These are phyloP conservation scores for human (Homo sapiens) DNA, from an alignment of 2,113 vertebrate species.

Conservation along the genomic window GRCh38 chr1:199728501-199729000, in stretches of 20 bases:
- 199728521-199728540: not conserved
- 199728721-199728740: not conserved
- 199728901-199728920: not conserved
- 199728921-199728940: not conserved
- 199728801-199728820: not conserved
- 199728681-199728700: not conserved
- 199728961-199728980: not conserved
- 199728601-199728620: not conserved
- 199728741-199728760: not conserved
- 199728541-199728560: not conserved
- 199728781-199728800: not conserved
- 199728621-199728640: not conserved
- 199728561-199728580: not conserved
- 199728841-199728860: not conserved
- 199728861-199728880: not conserved
- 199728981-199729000: not conserved
- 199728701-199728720: not conserved
- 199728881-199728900: not conserved
- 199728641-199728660: not conserved
- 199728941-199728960: not conserved
- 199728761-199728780: not conserved
- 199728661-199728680: not conserved
- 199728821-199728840: not conserved
- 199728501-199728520: not conserved
- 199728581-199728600: not conserved